Conservation (phyloP, 2,797 vertebrate genomes). For the Poeciliopsis infans region DNA sequence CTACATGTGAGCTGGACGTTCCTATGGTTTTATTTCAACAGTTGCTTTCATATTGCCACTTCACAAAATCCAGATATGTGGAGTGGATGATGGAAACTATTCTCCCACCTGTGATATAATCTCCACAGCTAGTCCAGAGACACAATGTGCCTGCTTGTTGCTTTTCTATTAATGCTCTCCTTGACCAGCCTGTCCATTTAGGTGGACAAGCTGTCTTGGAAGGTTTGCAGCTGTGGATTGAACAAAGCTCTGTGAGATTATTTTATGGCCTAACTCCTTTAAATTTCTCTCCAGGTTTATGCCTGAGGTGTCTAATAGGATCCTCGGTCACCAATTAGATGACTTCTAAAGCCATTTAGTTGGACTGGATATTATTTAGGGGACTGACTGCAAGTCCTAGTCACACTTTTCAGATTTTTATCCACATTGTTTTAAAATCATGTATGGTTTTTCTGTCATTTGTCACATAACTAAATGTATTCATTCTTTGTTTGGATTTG, state of each 20-base stretch:
- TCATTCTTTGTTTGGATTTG: no score
- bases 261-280: neutral
- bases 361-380: neutral
- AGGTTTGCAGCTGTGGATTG: neutral
- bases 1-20: neutral
- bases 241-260: neutral
- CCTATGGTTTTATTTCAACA: neutral
- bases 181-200: neutral
- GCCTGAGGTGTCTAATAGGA: neutral
- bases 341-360: neutral
- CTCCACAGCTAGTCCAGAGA: neutral
- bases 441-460: neutral
- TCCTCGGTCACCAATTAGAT: neutral
- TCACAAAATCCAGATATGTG: neutral
- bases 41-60: neutral
- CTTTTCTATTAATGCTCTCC: neutral
- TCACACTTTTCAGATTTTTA: neutral
- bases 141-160: neutral
- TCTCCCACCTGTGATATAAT: neutral
- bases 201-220: neutral
- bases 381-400: neutral
- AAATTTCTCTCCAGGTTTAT: neutral
- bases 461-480: neutral
- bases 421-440: neutral
- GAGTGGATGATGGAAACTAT: neutral